Evolutionary conservation across 2,113 vertebrate genomes (phyloP).

Genomic region (Mesitornis unicolor): DNA sequence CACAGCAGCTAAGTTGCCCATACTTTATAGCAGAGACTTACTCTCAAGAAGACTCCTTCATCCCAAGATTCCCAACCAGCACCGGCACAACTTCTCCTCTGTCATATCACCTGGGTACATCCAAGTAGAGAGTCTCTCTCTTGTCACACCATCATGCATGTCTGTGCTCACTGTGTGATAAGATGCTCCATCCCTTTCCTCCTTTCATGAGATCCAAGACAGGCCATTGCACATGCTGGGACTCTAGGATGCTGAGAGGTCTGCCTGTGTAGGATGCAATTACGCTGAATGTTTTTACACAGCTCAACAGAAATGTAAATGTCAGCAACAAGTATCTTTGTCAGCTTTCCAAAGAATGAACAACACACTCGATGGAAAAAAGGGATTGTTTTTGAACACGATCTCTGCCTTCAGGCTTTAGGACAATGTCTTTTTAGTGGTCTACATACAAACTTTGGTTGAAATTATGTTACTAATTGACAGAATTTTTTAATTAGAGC

Average conservation of each 20-base stretch:
- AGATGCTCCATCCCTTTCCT: background rate
- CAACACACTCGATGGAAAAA: constrained; percentile 51
- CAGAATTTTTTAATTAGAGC: constrained; percentile 72
- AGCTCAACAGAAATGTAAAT: constrained; percentile 39
- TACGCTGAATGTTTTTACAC: constrained; percentile 35
- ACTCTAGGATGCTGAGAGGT: background rate
- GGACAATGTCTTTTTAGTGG: constrained; percentile 55
- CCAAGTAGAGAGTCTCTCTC: background rate
- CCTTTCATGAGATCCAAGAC: background rate
- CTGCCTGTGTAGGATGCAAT: background rate
- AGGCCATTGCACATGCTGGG: background rate
- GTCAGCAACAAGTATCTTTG: constrained; percentile 52
- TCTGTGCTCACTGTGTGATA: background rate
- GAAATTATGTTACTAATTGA: constrained; percentile 70
- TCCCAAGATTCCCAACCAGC: background rate
- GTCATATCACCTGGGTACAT: background rate
- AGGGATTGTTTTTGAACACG: constrained; percentile 42
- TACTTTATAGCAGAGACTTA: background rate
- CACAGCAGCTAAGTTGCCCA: background rate
- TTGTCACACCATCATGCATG: background rate
- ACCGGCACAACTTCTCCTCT: background rate
- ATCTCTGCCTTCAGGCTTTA: constrained; percentile 54
- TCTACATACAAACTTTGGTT: constrained; percentile 59
- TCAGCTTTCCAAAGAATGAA: constrained; percentile 59
- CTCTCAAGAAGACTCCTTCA: background rate